These are phyloP conservation scores for Campaea margaritaria DNA, from an alignment of 2,888 invertebrate genomes.

Conservation along the genomic window DNA sequence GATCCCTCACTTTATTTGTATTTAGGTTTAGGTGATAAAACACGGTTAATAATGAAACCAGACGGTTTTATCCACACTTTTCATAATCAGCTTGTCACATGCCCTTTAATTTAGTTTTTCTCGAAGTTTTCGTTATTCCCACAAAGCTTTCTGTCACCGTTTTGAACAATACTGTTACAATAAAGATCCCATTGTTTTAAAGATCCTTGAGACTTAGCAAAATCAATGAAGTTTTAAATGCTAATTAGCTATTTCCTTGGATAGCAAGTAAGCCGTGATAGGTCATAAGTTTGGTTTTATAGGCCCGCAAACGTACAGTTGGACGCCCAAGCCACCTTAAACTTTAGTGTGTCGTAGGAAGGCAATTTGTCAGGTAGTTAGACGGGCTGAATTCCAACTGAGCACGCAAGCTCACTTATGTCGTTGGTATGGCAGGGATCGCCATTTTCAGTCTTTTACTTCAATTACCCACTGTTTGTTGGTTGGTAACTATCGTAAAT, in stretches of 20 bases:
- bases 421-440: constrained; percentile 22
- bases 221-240: neutral
- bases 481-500: constrained; percentile 20
- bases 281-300: constrained; percentile 34
- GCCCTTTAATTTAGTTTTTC: too few species aligned
- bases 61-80: too few species aligned
- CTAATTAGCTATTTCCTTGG: neutral
- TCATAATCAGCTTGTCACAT: too few species aligned
- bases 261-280: constrained; percentile 5
- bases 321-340: constrained; percentile 50
- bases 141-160: neutral
- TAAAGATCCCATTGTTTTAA: too few species aligned
- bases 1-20: constrained; percentile 6
- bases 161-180: too few species aligned
- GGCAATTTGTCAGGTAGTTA: constrained; percentile 50
- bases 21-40: neutral
- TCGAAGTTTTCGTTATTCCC: too few species aligned
- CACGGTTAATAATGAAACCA: too few species aligned
- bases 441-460: constrained; percentile 32
- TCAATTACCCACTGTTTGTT: constrained; percentile 24
- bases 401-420: constrained; percentile 50
- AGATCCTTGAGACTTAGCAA: too few species aligned
- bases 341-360: constrained; percentile 53
- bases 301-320: constrained; percentile 39
- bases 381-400: constrained; percentile 45